Evolutionary conservation across 2,113 vertebrate genomes (phyloP), one percentile per base, ranked within the genome.

Genomic region (Coptodon bakossiorum): DNA sequence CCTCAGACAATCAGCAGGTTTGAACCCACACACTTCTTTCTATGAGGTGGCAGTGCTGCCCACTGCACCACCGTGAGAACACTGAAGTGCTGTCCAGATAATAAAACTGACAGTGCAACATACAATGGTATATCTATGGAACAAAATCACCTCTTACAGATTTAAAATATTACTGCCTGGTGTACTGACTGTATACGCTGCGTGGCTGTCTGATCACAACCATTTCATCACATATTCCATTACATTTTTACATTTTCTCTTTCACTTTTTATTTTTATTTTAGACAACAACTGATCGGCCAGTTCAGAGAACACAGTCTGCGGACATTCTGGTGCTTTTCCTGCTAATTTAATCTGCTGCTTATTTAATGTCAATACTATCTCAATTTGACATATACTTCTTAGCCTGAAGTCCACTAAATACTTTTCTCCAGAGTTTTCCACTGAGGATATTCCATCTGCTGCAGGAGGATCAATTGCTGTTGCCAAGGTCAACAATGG

Each of bases 241-340:
- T 4, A 24, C 6, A 22, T 38, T 5, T 38, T 66, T 0, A n/a
- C 1, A 66, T 66, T 68, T 68, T 40, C 0, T 14, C 1, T 14
- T 68, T 68, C 11, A 40, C 36, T 1, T 40, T 14, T 8, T 40
- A 22, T 0, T 68, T 38, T 38, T 68, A 68, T 38, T 68, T 22
- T 1, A 2, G 36, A 22, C 34, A 22, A 9, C 11, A 7, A 40
- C 19, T 22, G 63, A 68, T 68, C 4, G 34, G 19, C 63, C 19
- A 38, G 34, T 3, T 68, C 34, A 40, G 63, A 40, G 3, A 7
- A 66, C 1, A 36, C 34, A 22, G 3, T 22, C 36, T 22, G 11
- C 22, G 36, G 38, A 71, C 38, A 71, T 24, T 71, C 63, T 24
- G 7, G 0, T 71, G 8, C 0, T 71, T 76, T 50, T 50, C 17